phyloP scores from a whole-genome alignment of 2,888 invertebrate genomes.

The Pogonocherus hispidulus region DNA sequence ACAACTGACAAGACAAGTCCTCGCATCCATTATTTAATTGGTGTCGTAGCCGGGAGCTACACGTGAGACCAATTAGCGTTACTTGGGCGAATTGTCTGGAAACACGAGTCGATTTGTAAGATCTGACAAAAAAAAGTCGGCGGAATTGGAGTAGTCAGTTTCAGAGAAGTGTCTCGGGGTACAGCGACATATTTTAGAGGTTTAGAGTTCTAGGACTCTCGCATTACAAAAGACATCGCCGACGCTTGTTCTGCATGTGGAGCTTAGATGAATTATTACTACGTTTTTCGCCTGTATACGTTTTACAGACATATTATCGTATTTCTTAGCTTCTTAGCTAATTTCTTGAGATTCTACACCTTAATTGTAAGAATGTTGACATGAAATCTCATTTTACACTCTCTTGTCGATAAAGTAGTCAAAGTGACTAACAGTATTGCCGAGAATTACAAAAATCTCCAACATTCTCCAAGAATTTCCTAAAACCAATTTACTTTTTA shows the following conservation, averaged over 20 bases:
- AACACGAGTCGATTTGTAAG: conserved; percentile 60
- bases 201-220: not conserved
- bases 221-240: not conserved
- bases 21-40: not conserved
- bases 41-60: conserved; percentile 22
- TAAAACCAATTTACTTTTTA: no score
- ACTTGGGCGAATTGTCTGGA: conserved; percentile 52
- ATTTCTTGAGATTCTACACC: no score
- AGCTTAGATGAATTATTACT: no score
- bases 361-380: no score
- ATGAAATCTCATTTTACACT: no score
- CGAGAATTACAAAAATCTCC: no score
- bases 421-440: no score
- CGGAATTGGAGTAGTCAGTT: conserved; percentile 58
- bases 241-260: not conserved
- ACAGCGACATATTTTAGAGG: conserved; percentile 41
- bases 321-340: no score
- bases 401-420: no score
- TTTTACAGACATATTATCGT: no score
- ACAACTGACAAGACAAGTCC: not conserved
- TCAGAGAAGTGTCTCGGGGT: conserved; percentile 53
- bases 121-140: conserved; percentile 53
- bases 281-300: no score
- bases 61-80: conserved; percentile 60
- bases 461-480: no score